Evolutionary conservation across 2,888 invertebrate genomes (phyloP).

Genomic region (Clistopyga incitator): DNA sequence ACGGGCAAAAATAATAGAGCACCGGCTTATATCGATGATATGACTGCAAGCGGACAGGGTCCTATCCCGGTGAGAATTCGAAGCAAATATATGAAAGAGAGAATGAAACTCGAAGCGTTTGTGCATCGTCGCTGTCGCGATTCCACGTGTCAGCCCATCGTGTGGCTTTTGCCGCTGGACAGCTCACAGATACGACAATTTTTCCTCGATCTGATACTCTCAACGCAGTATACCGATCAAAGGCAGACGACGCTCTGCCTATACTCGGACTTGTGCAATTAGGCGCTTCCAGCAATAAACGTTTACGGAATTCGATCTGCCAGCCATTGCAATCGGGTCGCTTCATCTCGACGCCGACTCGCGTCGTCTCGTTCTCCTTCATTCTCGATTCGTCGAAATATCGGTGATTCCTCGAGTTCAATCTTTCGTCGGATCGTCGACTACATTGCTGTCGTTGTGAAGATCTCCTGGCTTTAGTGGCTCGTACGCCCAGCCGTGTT

Average conservation of each 20-base stretch:
- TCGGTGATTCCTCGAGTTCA: constrained; percentile 70
- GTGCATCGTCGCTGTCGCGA: constrained; percentile 44
- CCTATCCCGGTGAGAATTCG: constrained; percentile 46
- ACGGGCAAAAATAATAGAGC: background rate
- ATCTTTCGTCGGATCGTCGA: constrained; percentile 10
- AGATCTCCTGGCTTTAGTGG: background rate
- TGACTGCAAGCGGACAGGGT: constrained; percentile 50
- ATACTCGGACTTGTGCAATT: constrained; percentile 39
- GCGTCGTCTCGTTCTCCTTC: constrained; percentile 8
- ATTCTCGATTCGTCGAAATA: constrained; percentile 66
- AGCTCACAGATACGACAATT: constrained; percentile 42
- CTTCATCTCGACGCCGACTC: constrained; percentile 12
- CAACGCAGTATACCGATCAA: constrained; percentile 15
- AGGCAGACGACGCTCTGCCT: constrained; percentile 20
- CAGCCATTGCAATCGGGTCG: background rate
- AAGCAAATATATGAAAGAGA: constrained; percentile 55
- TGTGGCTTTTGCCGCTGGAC: constrained; percentile 44
- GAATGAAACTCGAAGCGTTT: constrained; percentile 16
- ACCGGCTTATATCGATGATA: constrained; percentile 64
- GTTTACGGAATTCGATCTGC: constrained; percentile 39
- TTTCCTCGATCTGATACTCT: constrained; percentile 27
- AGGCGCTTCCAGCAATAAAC: constrained; percentile 35
- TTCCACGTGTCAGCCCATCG: constrained; percentile 40
- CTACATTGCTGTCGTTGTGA: background rate
- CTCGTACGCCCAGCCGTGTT: constrained; percentile 68